Evolutionary conservation across 2,113 vertebrate genomes (phyloP), one percentile per base, ranked within the genome.

Genomic region (Prunella fulvescens): DNA sequence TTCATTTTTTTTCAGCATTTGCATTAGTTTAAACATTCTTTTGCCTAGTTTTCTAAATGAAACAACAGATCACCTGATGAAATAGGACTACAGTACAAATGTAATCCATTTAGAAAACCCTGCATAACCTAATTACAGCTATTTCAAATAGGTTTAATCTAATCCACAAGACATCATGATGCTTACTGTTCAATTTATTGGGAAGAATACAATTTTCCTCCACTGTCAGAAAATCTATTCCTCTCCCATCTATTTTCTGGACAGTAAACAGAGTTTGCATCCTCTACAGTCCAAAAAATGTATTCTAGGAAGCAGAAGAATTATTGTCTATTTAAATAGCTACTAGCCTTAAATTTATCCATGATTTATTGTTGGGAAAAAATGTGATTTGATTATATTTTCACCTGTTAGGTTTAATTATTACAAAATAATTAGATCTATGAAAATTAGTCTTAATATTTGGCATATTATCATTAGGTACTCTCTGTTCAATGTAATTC

Each of bases 111-210:
- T 85, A 39, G 33, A 95, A 92, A 94, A 31, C 29, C 22, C 31
- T 76, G 44, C 25, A 69, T 72, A 89, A 93, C 18, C 28, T 69
- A 77, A 85, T 95, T 83, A 91, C 5, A 92, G 37, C 26, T 69
- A 91, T 86, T 91, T 85, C 45, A 76, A 91, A 87, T 50, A 84
- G 37, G 40, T 67, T 85, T 86, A 81, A 93, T 84, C 65, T 81
- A 76, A 94, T 79, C 53, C 48, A 7, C 28, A 91, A 79, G 81
- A 85, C 33, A 72, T 67, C 14, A 62, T 29, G 18, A 92, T 74
- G 64, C n/a, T 80, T 80, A 81, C 47, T 88, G 62, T 66, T 94
- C 60, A 80, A 25, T 91, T 76, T 88, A 88, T 62, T 82, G 45
- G 33, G 31, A 95, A 87, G 40, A 87, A 87, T 26, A 82, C 7